A percentile compares a stretch with the other conserved stretches of the same genome.
These are phyloP conservation scores for Aphelenchoides besseyi DNA, from an alignment of 1,140 invertebrate species.

Conservation along the genomic window DNA sequence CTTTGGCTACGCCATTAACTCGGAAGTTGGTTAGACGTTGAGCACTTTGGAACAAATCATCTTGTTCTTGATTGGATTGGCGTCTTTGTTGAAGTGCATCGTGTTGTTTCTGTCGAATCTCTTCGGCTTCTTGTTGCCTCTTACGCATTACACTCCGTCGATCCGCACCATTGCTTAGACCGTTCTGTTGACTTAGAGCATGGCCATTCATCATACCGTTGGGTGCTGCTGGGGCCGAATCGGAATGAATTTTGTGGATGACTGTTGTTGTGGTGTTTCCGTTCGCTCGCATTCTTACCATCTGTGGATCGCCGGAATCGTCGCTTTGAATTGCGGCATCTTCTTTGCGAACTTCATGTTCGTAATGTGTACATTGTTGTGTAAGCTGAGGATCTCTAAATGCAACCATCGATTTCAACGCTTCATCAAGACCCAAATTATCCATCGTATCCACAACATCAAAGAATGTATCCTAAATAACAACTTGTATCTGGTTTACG, in stretches of 20 bases:
- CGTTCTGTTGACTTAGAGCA: neutral
- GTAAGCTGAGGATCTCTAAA: conserved; percentile 53
- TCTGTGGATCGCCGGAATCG: conserved; percentile 25
- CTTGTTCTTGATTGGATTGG: neutral
- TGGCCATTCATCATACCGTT: neutral
- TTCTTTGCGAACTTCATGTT: conserved; percentile 57
- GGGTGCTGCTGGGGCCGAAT: neutral
- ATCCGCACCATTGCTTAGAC: conserved; percentile 25
- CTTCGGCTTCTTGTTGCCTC: conserved; percentile 49
- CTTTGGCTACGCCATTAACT: neutral
- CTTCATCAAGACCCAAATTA: conserved; percentile 84
- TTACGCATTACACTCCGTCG: conserved; percentile 52
- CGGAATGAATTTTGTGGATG: neutral
- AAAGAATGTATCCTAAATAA: conserved; percentile 87
- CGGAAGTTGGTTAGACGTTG: neutral
- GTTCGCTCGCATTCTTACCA: conserved; percentile 44
- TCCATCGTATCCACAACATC: conserved; percentile 93
- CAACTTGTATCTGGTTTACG: neutral
- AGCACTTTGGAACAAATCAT: conserved; percentile 3
- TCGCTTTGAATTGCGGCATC: conserved; percentile 59
- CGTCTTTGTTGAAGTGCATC: neutral
- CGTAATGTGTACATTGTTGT: conserved; percentile 58
- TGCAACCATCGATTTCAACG: conserved; percentile 50
- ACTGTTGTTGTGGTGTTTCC: neutral
- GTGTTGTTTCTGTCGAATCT: conserved; percentile 36